Conservation (phyloP, 1,140 invertebrate species). For the Drosophila bocqueti region DNA sequence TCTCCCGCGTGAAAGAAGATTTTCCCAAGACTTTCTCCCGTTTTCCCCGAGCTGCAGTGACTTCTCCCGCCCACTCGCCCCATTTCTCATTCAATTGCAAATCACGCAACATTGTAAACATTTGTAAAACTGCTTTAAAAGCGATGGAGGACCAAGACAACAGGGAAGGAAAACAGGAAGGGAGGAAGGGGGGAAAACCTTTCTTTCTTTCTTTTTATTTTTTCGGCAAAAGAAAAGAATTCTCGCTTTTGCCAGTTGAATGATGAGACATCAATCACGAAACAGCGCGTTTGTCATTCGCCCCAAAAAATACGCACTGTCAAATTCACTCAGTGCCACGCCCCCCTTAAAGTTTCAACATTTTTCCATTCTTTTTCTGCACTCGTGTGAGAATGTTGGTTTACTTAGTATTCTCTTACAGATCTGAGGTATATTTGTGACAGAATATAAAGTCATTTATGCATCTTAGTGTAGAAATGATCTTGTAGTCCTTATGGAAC, state of each 20-base stretch:
- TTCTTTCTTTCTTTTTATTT: constrained; percentile 14
- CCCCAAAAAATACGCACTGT: constrained; percentile 65
- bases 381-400: constrained; percentile 31
- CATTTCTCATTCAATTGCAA: constrained; percentile 76
- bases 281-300: constrained; percentile 70
- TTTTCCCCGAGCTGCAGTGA: constrained; percentile 24
- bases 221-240: constrained; percentile 27
- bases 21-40: constrained; percentile 8
- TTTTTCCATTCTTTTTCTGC: constrained; percentile 58
- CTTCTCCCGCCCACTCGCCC: not conserved
- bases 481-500: not conserved
- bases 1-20: constrained; percentile 5
- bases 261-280: constrained; percentile 80
- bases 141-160: constrained; percentile 10
- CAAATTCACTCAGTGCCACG: constrained; percentile 69
- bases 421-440: not conserved
- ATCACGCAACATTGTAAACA: constrained; percentile 83
- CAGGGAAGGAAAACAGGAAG: not conserved
- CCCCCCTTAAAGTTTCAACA: constrained; percentile 66
- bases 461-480: not conserved
- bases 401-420: constrained; percentile 1
- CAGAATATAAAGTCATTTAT: not conserved
- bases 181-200: not conserved
- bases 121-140: constrained; percentile 82
- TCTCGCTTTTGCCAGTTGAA: constrained; percentile 69